Base-by-base conservation (phyloP, 2,888 invertebrate genomes). In the Cheilosia impressa region DNA sequence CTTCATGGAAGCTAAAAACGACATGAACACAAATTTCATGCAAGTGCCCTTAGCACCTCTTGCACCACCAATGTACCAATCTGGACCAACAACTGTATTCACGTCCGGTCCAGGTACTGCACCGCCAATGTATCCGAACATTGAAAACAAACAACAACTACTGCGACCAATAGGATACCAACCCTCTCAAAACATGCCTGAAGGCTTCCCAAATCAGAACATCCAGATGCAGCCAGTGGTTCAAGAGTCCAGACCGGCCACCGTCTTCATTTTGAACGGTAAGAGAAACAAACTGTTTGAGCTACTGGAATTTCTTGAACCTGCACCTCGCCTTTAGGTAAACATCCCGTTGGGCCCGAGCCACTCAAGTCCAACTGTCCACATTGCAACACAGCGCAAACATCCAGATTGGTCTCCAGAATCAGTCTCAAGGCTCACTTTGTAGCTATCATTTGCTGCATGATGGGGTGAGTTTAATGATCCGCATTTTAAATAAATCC, bases 391-490 rank as follows among this genome's bases (percentile, higher is more conserved):
- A 73, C 52, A 4, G 38, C 55, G 13, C 88, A 87, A 75, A 65
- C 75, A 27, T 87, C 89, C 10, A 88, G 85, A 17, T 45, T 89
- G 5, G 87, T 87, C 10, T 85, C 72, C 4, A 87, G 87, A 9
- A 53, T 87, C 9, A 89, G 83, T 5, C 63, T 81, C 13, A 87
- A 58, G 43, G 88, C 89, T 9, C 89, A 89, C 68, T 27, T 87
- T 5, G 73, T 88, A n/a, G 89, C 90, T 0, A 13, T 89, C 4
- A 58, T 78, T 1, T 72, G 89, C 27, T 89, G 89, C 22, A 19
- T 88, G 4, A 79, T 85, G 1, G 89, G 89, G 89, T 89, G 65
- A 82, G 87, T 60, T 50, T 15, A 2, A 19, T 45, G 9, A 10
- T 27, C 5, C 31, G 6, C 7, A 6, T 55, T 22, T 22, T 22